These are phyloP conservation scores for Phylloscopus whistleri DNA, from an alignment of 2,113 vertebrate genomes.

Conservation along the genomic window DNA sequence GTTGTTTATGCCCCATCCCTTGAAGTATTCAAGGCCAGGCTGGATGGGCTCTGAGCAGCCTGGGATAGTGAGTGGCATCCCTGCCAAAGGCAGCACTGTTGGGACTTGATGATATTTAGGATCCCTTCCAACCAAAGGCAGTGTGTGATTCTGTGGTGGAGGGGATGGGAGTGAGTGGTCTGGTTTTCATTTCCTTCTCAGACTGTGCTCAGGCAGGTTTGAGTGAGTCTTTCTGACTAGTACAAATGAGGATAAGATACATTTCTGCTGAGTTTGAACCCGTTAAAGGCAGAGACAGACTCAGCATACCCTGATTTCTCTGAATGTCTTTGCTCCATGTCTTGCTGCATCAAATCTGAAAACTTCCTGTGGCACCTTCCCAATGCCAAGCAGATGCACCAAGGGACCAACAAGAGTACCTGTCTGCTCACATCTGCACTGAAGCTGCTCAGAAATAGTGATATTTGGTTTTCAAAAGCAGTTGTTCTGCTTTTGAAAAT, in stretches of 20 bases:
- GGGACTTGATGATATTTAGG: not conserved
- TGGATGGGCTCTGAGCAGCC: not conserved
- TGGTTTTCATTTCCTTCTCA: not conserved
- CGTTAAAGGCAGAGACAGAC: not conserved
- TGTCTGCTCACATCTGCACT: not conserved
- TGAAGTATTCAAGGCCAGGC: not conserved
- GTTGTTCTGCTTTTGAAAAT: not conserved
- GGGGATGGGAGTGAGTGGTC: fast-evolving
- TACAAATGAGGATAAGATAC: not conserved
- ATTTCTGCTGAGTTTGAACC: not conserved
- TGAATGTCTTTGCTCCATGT: not conserved
- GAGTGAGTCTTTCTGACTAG: not conserved
- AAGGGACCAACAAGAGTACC: not conserved
- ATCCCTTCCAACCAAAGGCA: not conserved
- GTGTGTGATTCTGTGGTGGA: not conserved
- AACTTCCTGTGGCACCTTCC: not conserved
- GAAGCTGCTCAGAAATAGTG: not conserved
- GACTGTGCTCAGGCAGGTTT: not conserved
- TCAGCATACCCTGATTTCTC: not conserved
- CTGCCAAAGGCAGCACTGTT: not conserved
- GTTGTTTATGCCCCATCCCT: not conserved
- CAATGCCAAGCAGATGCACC: not conserved
- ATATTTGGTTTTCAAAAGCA: not conserved
- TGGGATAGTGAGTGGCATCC: not conserved
- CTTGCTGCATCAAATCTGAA: not conserved